These are phyloP conservation scores for Malurus leucopterus DNA, from an alignment of 2,797 vertebrate genomes.

Conservation along the genomic window DNA sequence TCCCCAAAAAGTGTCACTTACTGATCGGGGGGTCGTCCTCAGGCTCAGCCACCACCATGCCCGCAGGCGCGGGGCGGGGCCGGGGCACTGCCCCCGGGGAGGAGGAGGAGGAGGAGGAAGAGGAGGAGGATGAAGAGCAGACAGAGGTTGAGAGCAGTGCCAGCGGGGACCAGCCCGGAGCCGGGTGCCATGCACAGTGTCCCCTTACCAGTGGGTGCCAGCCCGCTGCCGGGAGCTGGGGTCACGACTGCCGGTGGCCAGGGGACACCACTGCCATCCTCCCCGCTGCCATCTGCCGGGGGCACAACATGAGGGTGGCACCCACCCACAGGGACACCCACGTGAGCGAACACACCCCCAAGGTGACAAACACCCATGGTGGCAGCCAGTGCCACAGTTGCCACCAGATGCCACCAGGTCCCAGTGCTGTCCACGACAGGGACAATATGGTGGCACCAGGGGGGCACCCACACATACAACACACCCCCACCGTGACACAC, in stretches of 20 bases:
- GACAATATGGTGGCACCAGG: background rate
- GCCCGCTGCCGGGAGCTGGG: background rate
- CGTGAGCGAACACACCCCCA: accelerated
- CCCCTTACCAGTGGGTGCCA: conserved; percentile 53
- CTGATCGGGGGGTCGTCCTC: background rate
- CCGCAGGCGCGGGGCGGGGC: background rate
- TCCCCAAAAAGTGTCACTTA: background rate
- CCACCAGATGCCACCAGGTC: background rate
- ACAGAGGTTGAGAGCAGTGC: conserved; percentile 8
- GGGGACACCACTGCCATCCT: conserved; percentile 30
- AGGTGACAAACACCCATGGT: background rate
- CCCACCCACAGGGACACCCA: accelerated
- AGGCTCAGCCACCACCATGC: conserved; percentile 15
- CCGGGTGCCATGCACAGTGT: background rate
- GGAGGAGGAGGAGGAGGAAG: background rate
- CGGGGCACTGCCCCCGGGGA: background rate
- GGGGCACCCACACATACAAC: accelerated
- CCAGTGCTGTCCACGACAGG: accelerated
- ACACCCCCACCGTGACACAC: background rate
- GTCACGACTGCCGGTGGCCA: accelerated
- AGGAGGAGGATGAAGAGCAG: background rate
- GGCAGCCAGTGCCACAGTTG: background rate
- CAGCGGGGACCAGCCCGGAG: background rate
- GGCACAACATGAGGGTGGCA: background rate
- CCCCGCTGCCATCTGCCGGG: conserved; percentile 56